A percentile compares a stretch with the other conserved stretches of the same genome.
These are phyloP conservation scores for Motacilla tschutschensis DNA, from an alignment of 2,113 vertebrate species.

Conservation along the genomic window DNA sequence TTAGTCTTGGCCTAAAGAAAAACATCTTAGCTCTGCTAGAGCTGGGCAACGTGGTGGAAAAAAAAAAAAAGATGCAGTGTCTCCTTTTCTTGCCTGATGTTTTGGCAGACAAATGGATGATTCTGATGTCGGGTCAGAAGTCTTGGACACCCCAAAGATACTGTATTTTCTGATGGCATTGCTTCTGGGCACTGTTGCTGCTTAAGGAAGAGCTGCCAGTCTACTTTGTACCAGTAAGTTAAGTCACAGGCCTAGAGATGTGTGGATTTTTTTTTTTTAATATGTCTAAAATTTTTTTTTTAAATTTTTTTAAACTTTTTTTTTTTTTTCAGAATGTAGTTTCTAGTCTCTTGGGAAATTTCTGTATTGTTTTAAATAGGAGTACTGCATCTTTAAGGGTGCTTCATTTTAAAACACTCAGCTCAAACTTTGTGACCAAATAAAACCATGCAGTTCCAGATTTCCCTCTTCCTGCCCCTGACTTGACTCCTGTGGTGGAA, in stretches of 20 bases:
- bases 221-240: slow-evolving; percentile 51
- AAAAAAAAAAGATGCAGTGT: slow-evolving; percentile 14
- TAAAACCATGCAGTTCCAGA: slow-evolving; percentile 30
- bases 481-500: slow-evolving; percentile 46
- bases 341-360: slow-evolving; percentile 53
- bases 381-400: slow-evolving; percentile 49
- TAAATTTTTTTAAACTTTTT: neutral
- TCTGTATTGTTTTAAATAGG: slow-evolving; percentile 53
- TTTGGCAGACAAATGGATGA: slow-evolving; percentile 21
- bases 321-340: slow-evolving; percentile 48
- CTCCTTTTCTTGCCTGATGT: slow-evolving; percentile 41
- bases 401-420: slow-evolving; percentile 49
- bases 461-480: neutral
- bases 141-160: slow-evolving; percentile 31
- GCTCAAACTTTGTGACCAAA: slow-evolving; percentile 49
- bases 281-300: slow-evolving; percentile 6
- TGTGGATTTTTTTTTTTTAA: slow-evolving; percentile 21
- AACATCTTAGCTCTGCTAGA: slow-evolving; percentile 42
- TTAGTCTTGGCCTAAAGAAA: slow-evolving; percentile 48
- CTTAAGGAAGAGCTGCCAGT: slow-evolving; percentile 21
- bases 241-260: slow-evolving; percentile 35
- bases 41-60: neutral
- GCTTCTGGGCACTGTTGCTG: neutral
- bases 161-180: slow-evolving; percentile 2
- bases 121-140: neutral